Evolutionary conservation across 92 coral and sea anemone genomes (phyloP), one percentile per base, ranked within the genome.

Genomic region (Epizoanthus ramosus): DNA sequence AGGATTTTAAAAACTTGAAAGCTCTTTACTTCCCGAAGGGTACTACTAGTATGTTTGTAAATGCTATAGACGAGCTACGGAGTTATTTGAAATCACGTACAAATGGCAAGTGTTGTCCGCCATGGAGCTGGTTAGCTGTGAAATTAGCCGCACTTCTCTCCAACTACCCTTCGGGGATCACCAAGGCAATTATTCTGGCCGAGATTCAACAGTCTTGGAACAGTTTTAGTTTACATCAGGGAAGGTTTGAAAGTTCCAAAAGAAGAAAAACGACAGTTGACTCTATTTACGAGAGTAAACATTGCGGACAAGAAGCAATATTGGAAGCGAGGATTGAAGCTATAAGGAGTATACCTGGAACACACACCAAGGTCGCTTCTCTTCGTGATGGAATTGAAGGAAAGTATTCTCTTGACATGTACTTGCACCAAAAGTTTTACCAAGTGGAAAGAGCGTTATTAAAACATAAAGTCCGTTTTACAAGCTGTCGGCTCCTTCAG

Each of bases 141-240:
- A 93, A 92, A 70, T 86, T 96, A 13, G 83, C 84, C 4, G 83
- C 94, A 16, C 89, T 96, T 39, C 86, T 96, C 28, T 85, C 99
- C 8, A 92, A 90, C 60, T 96, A 94, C 60, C 99, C 99, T 1
- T 90, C 98, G 0, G 99, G 99, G 73, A 87, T 94, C 1, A 96
- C 98, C 8, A 96, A 89, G 76, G 95, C 99, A 22, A 96, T 96
- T 53, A 93, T 96, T 79, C 87, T 96, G 15, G 94, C 98, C 8
- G 99, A 96, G 72, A 89, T 96, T 23, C 96, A 96, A 63, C 91
- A 92, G 66, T 92, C 99, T 4, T 96, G 98, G 99, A 85, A 77
- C 66, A 95, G 85, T 54, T 87, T 88, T 43, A 92, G 90, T 70
- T 91, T 92, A 54, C 69, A 84, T 54, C 97, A 92, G 43, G 95